These are phyloP conservation scores for Batillaria attramentaria DNA, from an alignment of 1,140 invertebrate species.

Conservation along the genomic window DNA sequence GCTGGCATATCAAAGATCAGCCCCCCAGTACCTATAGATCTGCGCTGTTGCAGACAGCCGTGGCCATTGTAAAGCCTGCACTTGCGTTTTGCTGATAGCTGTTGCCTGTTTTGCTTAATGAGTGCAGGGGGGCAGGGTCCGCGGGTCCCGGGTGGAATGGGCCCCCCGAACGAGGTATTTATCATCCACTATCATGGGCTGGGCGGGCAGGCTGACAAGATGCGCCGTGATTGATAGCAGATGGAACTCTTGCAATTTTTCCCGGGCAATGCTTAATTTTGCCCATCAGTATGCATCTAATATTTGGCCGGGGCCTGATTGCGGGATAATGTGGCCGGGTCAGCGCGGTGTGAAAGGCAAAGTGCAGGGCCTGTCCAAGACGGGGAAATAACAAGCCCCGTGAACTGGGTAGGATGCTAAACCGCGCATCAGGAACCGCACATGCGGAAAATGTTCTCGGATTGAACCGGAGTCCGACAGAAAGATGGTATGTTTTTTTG, in stretches of 20 bases:
- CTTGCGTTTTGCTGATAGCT: constrained; percentile 9
- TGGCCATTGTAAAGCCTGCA: not conserved
- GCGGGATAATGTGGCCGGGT: not conserved
- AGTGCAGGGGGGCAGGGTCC: not conserved
- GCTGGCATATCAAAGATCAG: not conserved
- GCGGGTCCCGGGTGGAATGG: not conserved
- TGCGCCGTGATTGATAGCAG: constrained; percentile 10
- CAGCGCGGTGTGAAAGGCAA: not conserved
- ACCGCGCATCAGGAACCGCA: not conserved
- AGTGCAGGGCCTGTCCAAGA: not conserved
- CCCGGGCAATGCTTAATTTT: constrained; percentile 13
- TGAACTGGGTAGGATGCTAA: not conserved
- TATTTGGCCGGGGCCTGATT: constrained; percentile 15
- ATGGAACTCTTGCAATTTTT: not conserved
- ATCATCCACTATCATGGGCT: constrained; percentile 27
- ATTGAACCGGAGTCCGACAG: not conserved
- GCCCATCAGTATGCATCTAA: constrained; percentile 16
- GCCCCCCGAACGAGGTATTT: constrained; percentile 19
- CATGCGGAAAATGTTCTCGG: not conserved
- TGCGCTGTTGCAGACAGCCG: not conserved
- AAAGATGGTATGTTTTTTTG: too few species aligned
- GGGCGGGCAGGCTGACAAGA: constrained; percentile 4
- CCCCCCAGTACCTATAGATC: not conserved
- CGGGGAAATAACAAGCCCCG: not conserved
- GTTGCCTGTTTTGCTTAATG: constrained; percentile 6